phyloP scores from a whole-genome alignment of 2,888 invertebrate species.

The Metalampra italica region DNA sequence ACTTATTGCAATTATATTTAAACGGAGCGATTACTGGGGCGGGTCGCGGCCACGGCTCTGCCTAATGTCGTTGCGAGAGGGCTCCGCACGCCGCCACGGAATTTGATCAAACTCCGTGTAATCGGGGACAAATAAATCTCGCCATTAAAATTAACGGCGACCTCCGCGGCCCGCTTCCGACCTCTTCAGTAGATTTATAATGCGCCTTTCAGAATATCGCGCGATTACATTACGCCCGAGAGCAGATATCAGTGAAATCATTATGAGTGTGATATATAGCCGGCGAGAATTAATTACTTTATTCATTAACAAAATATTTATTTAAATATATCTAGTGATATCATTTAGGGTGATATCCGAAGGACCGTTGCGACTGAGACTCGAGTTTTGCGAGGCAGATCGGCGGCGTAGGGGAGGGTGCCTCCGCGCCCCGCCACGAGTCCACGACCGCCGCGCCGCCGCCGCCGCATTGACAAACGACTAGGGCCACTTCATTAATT shows the following conservation, averaged over 20 bases:
- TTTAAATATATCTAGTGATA: background rate
- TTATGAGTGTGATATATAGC: constrained; percentile 12
- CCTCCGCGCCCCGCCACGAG: constrained; percentile 33
- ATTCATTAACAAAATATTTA: too few relatives aligned
- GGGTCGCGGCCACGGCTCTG: constrained; percentile 25
- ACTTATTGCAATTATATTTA: constrained; percentile 74
- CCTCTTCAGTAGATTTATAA: constrained; percentile 68
- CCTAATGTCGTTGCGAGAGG: constrained; percentile 46
- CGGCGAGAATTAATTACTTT: too few relatives aligned
- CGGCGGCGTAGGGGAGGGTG: constrained; percentile 45
- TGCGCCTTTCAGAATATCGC: constrained; percentile 52
- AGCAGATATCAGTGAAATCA: constrained; percentile 48
- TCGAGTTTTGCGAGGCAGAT: constrained; percentile 48
- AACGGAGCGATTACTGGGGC: constrained; percentile 55
- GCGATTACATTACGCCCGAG: constrained; percentile 42
- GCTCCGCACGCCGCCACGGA: constrained; percentile 40
- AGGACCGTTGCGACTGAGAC: constrained; percentile 39
- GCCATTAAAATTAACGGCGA: constrained; percentile 65
- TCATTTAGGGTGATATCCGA: constrained; percentile 14
- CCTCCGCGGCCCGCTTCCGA: constrained; percentile 51
- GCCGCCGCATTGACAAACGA: constrained; percentile 68
- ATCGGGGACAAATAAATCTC: constrained; percentile 69
- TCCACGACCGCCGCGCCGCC: too few relatives aligned
- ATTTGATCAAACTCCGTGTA: constrained; percentile 64
- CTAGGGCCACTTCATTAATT: constrained; percentile 72